Evolutionary conservation across 2,888 invertebrate species (phyloP).

Genomic region (Dryobota labecula): DNA sequence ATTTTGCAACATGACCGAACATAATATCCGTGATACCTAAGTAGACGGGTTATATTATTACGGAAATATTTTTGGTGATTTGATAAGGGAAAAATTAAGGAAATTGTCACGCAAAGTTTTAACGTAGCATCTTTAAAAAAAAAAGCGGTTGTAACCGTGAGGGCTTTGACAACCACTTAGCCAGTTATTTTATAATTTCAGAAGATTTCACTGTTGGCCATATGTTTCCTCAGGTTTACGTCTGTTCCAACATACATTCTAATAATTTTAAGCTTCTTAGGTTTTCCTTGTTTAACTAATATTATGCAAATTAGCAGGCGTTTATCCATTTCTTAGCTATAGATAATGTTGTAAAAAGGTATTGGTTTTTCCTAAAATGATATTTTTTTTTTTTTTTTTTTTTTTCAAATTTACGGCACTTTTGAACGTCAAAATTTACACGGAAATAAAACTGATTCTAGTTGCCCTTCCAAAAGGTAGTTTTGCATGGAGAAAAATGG

Average conservation of each 20-base stretch:
- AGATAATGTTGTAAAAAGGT: neutral
- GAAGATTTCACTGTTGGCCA: neutral
- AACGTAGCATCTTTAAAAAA: too few relatives aligned
- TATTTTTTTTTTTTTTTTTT: too few relatives aligned
- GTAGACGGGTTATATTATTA: conserved; percentile 38
- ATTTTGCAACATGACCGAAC: conserved; percentile 67
- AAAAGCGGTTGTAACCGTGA: too few relatives aligned
- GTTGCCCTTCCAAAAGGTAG: too few relatives aligned
- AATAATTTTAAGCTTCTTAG: neutral
- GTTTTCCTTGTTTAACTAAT: conserved; percentile 6
- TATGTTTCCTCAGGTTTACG: neutral
- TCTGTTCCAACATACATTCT: neutral
- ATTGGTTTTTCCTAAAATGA: neutral
- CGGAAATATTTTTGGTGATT: conserved; percentile 20
- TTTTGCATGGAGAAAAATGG: too few relatives aligned
- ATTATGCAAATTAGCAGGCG: neutral
- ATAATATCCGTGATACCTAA: conserved; percentile 63
- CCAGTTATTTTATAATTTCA: neutral
- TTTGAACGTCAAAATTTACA: too few relatives aligned
- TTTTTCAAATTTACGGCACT: too few relatives aligned
- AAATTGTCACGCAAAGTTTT: conserved; percentile 1
- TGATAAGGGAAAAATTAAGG: neutral
- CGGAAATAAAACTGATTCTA: too few relatives aligned
- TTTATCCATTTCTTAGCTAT: neutral
- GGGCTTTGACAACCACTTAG: neutral